A percentile compares a stretch with the other conserved stretches of the same genome.
Conservation (phyloP, 2,888 invertebrate species). For the Eubasilissa splendida region DNA sequence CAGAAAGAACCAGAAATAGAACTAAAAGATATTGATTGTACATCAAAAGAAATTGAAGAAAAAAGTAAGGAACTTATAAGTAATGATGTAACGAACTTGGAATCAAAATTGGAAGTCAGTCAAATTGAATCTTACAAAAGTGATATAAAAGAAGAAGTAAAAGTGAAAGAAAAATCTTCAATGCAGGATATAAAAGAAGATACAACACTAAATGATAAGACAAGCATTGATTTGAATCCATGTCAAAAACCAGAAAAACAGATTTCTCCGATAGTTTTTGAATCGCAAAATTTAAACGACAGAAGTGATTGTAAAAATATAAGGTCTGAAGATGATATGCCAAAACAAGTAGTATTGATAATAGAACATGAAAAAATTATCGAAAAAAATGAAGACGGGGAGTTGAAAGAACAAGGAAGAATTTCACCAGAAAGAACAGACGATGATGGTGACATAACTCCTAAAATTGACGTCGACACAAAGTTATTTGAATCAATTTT, state of each 20-base stretch:
- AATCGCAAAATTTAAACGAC: background rate
- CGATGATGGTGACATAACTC: conserved; percentile 53
- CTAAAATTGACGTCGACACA: conserved; percentile 55
- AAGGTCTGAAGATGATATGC: background rate
- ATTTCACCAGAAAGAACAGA: conserved; percentile 47
- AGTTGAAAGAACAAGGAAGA: background rate
- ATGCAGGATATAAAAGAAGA: background rate
- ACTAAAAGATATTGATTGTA: background rate
- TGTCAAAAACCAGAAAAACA: background rate
- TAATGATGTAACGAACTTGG: background rate
- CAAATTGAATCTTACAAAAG: background rate
- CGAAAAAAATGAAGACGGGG: background rate
- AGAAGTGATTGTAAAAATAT: too few species aligned
- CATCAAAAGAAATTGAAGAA: background rate
- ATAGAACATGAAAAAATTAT: background rate
- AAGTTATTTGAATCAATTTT: conserved; percentile 44
- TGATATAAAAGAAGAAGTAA: background rate
- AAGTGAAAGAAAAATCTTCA: background rate
- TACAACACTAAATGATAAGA: background rate
- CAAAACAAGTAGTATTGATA: background rate
- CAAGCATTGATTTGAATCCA: conserved; percentile 32
- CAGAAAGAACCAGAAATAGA: conserved; percentile 7
- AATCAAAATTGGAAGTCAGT: background rate
- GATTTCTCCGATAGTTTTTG: background rate
- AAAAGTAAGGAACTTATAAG: background rate